Conservation (phyloP, 2,113 vertebrate genomes). For the Nicator chloris region DNA sequence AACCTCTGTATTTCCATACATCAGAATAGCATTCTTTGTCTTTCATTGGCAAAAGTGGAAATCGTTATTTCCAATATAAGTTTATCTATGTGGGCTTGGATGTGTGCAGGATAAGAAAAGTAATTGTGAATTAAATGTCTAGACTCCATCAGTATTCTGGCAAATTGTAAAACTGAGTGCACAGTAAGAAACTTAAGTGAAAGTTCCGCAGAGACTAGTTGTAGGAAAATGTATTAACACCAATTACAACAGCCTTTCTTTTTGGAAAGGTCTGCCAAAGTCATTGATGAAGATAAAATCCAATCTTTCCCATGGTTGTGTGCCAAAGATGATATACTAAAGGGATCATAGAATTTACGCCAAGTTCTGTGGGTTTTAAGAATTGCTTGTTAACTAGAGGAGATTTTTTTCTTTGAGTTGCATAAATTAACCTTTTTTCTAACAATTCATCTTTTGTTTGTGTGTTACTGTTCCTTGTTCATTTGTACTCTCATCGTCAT, state of each 20-base stretch:
- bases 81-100: background rate
- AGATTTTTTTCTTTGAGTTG: slow-evolving; percentile 7
- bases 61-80: background rate
- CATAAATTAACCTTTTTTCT: slow-evolving; percentile 52
- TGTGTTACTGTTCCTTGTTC: slow-evolving; percentile 13
- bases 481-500: background rate
- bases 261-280: background rate
- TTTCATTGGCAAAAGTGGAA: background rate
- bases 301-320: background rate
- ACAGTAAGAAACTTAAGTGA: background rate
- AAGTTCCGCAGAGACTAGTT: background rate
- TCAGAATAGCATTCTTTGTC: background rate
- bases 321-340: slow-evolving; percentile 17
- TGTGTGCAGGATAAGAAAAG: background rate
- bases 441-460: slow-evolving; percentile 50
- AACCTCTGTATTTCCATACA: background rate
- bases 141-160: background rate
- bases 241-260: background rate
- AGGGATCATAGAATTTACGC: background rate
- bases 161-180: background rate
- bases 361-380: background rate
- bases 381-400: background rate
- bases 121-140: background rate
- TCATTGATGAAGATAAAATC: slow-evolving; percentile 20
- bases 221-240: background rate